Percentiles rank a stretch among this genome's conserved stretches.
Evolutionary conservation across 2,113 vertebrate genomes (phyloP).

Genomic region (Electrona antarctica): DNA sequence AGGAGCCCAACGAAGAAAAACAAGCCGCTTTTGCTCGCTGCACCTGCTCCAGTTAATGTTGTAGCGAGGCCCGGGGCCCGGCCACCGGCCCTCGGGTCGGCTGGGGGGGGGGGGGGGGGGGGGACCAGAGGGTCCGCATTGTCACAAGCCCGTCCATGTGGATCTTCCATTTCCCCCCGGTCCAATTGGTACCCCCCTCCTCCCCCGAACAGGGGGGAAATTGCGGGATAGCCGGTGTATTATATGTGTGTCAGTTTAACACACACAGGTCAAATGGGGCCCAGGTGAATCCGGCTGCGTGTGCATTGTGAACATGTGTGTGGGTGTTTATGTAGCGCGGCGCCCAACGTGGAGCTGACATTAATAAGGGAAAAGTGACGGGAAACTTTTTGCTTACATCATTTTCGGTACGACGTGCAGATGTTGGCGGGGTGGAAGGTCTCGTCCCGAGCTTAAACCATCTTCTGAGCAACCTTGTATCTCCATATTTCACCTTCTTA

Average conservation of each 20-base stretch:
- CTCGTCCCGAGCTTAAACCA: constrained; percentile 19
- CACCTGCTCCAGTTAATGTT: constrained; percentile 85
- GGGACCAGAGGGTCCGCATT: constrained; percentile 45
- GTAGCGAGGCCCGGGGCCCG: constrained; percentile 39
- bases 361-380: constrained; percentile 78
- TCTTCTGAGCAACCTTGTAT: constrained; percentile 44
- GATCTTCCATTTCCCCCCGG: constrained; percentile 72
- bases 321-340: constrained; percentile 76
- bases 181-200: constrained; percentile 8
- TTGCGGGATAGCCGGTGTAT: constrained; percentile 51
- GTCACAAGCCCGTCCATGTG: constrained; percentile 73
- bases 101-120: constrained; percentile 67
- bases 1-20: constrained; percentile 81
- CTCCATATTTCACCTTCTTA: constrained; percentile 31
- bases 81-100: constrained; percentile 35
- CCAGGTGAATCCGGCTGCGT: constrained; percentile 69
- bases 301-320: constrained; percentile 79
- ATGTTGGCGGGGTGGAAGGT: constrained; percentile 67
- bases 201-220: constrained; percentile 46
- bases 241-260: constrained; percentile 76
- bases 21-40: constrained; percentile 54
- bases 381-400: constrained; percentile 70
- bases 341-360: constrained; percentile 74
- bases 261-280: constrained; percentile 71
- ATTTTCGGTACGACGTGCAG: constrained; percentile 69